phyloP scores from a whole-genome alignment of 2,797 vertebrate genomes.

The Eulemur mongoz region DNA sequence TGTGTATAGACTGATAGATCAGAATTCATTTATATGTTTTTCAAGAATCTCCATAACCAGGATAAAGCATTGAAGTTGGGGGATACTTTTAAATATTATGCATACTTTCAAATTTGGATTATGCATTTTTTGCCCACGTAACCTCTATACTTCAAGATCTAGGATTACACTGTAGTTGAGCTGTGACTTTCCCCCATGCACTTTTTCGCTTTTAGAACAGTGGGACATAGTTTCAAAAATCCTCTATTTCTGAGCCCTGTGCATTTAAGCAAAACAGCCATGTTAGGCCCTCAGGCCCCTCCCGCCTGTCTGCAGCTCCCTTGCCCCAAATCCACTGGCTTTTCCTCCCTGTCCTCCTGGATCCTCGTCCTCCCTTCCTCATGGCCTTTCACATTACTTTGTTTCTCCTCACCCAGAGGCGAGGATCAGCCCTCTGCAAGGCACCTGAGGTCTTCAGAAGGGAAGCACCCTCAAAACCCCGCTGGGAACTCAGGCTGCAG shows the following conservation, averaged over 20 bases:
- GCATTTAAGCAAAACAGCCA: not conserved
- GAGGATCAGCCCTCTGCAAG: not conserved
- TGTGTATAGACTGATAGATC: not conserved
- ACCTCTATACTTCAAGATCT: not conserved
- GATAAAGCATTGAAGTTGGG: not conserved
- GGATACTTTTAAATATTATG: not conserved
- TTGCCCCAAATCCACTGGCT: rapidly evolving
- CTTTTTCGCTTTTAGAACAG: not conserved
- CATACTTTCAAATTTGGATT: not conserved
- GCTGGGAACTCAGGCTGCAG: not conserved
- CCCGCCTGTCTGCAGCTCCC: not conserved
- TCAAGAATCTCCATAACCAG: not conserved
- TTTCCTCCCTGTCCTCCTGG: not conserved
- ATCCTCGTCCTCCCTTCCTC: not conserved
- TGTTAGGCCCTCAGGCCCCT: not conserved
- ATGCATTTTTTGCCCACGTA: not conserved
- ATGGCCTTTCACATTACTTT: not conserved
- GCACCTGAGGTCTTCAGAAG: not conserved
- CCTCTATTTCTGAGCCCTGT: not conserved
- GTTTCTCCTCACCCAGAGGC: not conserved
- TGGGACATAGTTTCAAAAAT: not conserved
- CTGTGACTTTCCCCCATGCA: not conserved
- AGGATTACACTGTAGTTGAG: not conserved
- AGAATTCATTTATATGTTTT: not conserved
- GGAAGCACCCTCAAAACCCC: not conserved